Evolutionary conservation across 2,797 vertebrate genomes (phyloP).

Genomic region (Carcharodon carcharias): DNA sequence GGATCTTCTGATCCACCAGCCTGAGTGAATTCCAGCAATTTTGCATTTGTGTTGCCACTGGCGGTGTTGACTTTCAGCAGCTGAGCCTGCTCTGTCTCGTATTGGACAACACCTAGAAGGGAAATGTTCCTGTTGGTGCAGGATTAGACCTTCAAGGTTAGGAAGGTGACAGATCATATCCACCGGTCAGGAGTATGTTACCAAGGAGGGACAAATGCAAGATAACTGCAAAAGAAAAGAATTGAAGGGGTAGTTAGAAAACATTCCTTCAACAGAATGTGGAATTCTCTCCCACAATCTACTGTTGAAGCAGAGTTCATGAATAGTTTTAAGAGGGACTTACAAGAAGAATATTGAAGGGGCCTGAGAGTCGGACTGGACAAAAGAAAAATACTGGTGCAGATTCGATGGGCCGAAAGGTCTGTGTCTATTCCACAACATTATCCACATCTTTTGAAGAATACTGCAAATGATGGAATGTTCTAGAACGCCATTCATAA

Average conservation of each 20-base stretch:
- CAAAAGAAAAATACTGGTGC: not conserved
- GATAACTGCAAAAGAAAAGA: not conserved
- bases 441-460: not conserved
- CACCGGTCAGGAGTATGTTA: not conserved
- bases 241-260: not conserved
- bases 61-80: not conserved
- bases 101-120: not conserved
- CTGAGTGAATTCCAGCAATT: not conserved
- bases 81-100: not conserved
- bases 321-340: not conserved
- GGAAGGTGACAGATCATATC: not conserved
- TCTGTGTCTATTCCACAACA: not conserved
- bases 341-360: not conserved
- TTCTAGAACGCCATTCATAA: not conserved
- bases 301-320: not conserved
- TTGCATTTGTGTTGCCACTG: not conserved
- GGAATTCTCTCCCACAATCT: not conserved
- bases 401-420: not conserved
- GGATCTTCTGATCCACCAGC: not conserved
- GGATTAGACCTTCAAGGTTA: not conserved
- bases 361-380: not conserved
- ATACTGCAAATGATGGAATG: not conserved
- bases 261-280: not conserved
- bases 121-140: not conserved
- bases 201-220: not conserved